Evolutionary conservation across 2,797 vertebrate species (phyloP).

Genomic region (Sebastes nivosus): DNA sequence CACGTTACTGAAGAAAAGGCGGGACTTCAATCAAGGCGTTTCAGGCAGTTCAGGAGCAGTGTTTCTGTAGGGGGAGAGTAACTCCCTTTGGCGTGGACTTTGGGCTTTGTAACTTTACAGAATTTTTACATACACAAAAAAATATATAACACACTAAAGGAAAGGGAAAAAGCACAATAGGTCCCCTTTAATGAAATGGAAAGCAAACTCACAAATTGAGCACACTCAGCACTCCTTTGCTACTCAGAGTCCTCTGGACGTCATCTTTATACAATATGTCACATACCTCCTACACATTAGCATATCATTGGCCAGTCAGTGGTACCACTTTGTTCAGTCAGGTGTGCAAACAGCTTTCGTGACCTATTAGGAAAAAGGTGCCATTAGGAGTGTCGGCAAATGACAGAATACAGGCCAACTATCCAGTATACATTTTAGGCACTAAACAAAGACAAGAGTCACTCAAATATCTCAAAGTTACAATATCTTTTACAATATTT

Average conservation of each 20-base stretch:
- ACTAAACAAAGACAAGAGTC: slow-evolving; percentile 72
- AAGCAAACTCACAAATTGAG: slow-evolving; percentile 25
- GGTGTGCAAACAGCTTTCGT: slow-evolving; percentile 42
- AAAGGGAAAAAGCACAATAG: no score
- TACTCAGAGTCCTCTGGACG: background rate
- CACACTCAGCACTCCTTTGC: slow-evolving; percentile 10
- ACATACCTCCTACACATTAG: slow-evolving; percentile 6
- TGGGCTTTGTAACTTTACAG: no score
- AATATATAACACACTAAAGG: no score
- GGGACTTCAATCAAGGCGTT: no score
- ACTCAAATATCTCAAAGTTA: slow-evolving; percentile 60
- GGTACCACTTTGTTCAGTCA: slow-evolving; percentile 16
- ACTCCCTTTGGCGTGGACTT: no score
- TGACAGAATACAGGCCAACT: slow-evolving; percentile 52
- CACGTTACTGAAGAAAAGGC: no score
- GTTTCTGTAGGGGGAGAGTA: no score
- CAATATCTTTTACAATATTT: slow-evolving; percentile 47
- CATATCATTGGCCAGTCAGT: slow-evolving; percentile 17
- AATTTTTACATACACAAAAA: no score
- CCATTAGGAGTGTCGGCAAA: slow-evolving; percentile 49
- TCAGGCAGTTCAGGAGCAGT: no score
- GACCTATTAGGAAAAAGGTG: slow-evolving; percentile 51
- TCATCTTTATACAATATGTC: background rate
- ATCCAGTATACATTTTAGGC: slow-evolving; percentile 65
- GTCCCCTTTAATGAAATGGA: slow-evolving; percentile 4